These are phyloP conservation scores for Montipora foliosa DNA, from an alignment of 64 coral and sea anemone genomes.

Conservation along the genomic window DNA sequence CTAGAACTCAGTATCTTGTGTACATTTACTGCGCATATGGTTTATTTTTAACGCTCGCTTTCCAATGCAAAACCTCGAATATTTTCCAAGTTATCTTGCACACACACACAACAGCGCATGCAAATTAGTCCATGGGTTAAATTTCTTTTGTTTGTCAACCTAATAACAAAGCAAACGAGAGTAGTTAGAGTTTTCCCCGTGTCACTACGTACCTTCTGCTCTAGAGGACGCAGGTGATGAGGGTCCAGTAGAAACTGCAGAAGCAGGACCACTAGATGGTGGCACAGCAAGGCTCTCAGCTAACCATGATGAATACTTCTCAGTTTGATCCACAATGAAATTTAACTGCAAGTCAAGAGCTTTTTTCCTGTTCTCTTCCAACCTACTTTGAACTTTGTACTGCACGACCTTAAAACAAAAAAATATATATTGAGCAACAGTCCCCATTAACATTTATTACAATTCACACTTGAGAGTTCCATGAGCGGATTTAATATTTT, in stretches of 20 bases:
- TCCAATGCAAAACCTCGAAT: too few relatives aligned
- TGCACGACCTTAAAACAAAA: conserved; percentile 83
- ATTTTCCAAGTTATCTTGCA: too few relatives aligned
- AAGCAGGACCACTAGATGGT: conserved; percentile 69
- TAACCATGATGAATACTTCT: conserved; percentile 99
- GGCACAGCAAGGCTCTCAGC: conserved; percentile 92
- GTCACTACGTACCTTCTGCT: conserved; percentile 45
- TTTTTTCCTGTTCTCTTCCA: conserved; percentile 98
- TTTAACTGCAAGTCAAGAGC: conserved; percentile 97
- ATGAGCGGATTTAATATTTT: neutral
- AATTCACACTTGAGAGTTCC: neutral
- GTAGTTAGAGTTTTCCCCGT: neutral
- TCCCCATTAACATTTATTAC: neutral
- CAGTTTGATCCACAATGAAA: conserved; percentile 99
- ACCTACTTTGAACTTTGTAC: conserved; percentile 97
- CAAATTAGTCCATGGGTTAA: too few relatives aligned
- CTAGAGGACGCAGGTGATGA: conserved; percentile 79
- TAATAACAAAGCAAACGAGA: too few relatives aligned
- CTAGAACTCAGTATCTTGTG: too few relatives aligned
- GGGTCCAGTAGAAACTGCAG: conserved; percentile 56
- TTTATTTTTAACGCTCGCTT: too few relatives aligned
- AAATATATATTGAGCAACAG: neutral
- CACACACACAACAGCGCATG: too few relatives aligned
- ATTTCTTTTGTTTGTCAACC: too few relatives aligned
- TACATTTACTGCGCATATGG: too few relatives aligned